These are phyloP conservation scores for Caloenas nicobarica DNA, from an alignment of 2,113 vertebrate genomes.

Conservation along the genomic window DNA sequence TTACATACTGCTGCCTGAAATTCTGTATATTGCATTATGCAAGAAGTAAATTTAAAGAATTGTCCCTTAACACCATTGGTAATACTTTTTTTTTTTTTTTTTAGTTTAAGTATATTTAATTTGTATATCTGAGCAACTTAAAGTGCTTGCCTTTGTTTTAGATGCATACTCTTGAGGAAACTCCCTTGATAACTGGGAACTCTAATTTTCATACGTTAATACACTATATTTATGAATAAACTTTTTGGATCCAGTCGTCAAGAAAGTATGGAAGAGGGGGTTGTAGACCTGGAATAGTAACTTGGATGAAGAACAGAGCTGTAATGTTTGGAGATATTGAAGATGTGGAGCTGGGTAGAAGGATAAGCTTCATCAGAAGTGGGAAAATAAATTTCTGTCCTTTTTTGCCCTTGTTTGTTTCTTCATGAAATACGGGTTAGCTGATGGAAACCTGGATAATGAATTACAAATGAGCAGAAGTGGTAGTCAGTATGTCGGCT, in stretches of 20 bases:
- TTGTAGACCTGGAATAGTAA: neutral
- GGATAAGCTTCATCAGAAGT: neutral
- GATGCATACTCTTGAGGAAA: neutral
- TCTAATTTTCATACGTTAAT: neutral
- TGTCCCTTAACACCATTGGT: neutral
- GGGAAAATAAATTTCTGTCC: neutral
- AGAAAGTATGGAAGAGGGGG: neutral
- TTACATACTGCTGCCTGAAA: neutral
- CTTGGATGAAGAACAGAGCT: neutral
- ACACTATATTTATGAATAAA: rapidly evolving
- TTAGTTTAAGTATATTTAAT: neutral
- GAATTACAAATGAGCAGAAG: neutral
- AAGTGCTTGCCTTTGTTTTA: neutral
- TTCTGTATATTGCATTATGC: neutral
- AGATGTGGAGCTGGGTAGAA: neutral
- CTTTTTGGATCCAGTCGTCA: neutral
- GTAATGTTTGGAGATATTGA: neutral
- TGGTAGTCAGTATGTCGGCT: neutral
- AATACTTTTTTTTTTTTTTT: neutral
- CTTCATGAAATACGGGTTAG: neutral
- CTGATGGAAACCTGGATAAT: neutral
- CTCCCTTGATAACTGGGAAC: neutral
- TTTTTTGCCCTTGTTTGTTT: neutral
- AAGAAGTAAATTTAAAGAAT: neutral
- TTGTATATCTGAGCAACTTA: neutral